Conservation (phyloP, 2,113 vertebrate species). For the Sinocyclocheilus anophthalmus region DNA sequence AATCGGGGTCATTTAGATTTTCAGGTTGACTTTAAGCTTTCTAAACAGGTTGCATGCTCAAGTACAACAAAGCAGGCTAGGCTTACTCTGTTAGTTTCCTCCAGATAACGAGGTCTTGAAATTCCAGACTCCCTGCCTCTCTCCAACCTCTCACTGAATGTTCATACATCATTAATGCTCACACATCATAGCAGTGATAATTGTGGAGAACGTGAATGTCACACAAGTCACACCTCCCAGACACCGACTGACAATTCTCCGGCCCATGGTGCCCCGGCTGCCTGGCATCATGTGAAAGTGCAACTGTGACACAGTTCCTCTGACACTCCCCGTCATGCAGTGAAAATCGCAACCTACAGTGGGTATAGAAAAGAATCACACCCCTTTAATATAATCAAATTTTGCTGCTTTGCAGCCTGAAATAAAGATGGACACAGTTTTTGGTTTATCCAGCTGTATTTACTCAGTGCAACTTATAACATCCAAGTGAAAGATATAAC, state of each 20-base stretch:
- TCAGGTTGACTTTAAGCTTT: not conserved
- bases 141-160: slow-evolving; percentile 68
- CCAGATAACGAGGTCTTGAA: slow-evolving; percentile 73
- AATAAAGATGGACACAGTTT: too few relatives aligned
- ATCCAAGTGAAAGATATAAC: too few relatives aligned
- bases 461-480: too few relatives aligned
- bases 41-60: not conserved
- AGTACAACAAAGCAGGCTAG: not conserved
- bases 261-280: slow-evolving; percentile 64
- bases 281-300: slow-evolving; percentile 2
- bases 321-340: not conserved
- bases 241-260: slow-evolving; percentile 68
- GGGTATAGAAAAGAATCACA: too few relatives aligned
- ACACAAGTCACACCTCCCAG: slow-evolving; percentile 68
- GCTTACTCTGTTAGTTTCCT: slow-evolving; percentile 38
- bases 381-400: too few relatives aligned
- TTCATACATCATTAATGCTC: slow-evolving; percentile 81
- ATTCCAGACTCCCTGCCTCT: slow-evolving; percentile 57
- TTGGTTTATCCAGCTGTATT: too few relatives aligned
- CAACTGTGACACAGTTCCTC: not conserved
- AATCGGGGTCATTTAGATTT: not conserved
- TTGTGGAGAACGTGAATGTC: slow-evolving; percentile 76
- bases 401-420: too few relatives aligned
- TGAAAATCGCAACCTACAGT: not conserved
- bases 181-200: slow-evolving; percentile 78